Evolutionary conservation across 2,888 invertebrate genomes (phyloP).

Genomic region (Capitulum mitella): DNA sequence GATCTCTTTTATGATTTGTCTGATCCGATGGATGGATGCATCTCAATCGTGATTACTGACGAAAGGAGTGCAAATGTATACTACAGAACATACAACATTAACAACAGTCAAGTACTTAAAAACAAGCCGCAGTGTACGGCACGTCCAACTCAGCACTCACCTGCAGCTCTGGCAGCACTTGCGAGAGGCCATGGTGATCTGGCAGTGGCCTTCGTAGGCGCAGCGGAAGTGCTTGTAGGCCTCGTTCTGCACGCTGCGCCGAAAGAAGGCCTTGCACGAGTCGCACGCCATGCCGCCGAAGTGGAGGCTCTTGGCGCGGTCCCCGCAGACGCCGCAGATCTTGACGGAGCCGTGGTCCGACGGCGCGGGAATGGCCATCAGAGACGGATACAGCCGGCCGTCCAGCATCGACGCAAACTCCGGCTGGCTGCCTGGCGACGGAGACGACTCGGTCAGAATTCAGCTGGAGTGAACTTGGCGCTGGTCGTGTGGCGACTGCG

Average conservation of each 20-base stretch:
- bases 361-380: not conserved
- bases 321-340: slow-evolving; percentile 43
- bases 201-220: slow-evolving; percentile 40
- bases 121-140: no score
- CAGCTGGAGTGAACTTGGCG: no score
- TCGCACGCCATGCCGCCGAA: slow-evolving; percentile 45
- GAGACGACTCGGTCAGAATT: no score
- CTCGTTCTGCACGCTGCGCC: slow-evolving; percentile 44
- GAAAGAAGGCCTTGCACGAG: slow-evolving; percentile 45
- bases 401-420: not conserved
- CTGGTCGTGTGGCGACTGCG: no score
- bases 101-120: no score
- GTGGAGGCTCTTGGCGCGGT: slow-evolving; percentile 44
- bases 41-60: no score
- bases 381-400: not conserved
- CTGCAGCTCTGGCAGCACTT: slow-evolving; percentile 43
- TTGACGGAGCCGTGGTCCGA: slow-evolving; percentile 34
- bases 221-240: slow-evolving; percentile 42
- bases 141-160: no score
- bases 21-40: no score
- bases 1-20: no score
- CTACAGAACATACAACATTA: no score
- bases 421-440: not conserved
- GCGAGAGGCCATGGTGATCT: slow-evolving; percentile 41
- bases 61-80: no score